Evolutionary conservation across 2,113 vertebrate species (phyloP).

Genomic region (Corydoras maculifer): DNA sequence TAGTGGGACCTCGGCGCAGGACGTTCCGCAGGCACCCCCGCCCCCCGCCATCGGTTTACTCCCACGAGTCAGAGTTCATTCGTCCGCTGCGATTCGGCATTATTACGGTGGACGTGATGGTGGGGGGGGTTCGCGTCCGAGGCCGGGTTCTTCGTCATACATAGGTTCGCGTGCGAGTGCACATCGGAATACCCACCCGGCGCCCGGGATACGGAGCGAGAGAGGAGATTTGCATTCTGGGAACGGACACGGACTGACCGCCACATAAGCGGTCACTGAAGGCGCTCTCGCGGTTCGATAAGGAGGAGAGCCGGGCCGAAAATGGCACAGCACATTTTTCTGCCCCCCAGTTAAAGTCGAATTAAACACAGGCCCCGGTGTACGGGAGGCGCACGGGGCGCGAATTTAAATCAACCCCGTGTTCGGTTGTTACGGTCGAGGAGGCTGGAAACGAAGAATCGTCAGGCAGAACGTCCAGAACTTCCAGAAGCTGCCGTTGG

Average conservation of each 20-base stretch:
- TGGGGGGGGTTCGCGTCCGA: slow-evolving; percentile 9
- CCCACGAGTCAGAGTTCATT: slow-evolving; percentile 38
- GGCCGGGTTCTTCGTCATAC: slow-evolving; percentile 9
- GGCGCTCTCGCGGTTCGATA: slow-evolving; percentile 25
- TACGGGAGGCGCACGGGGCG: slow-evolving; percentile 13
- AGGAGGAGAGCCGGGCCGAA: neutral
- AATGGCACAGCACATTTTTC: neutral
- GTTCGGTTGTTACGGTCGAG: slow-evolving; percentile 22
- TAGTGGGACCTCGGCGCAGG: neutral
- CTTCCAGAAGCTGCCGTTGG: neutral
- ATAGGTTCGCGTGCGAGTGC: neutral
- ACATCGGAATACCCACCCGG: slow-evolving; percentile 21
- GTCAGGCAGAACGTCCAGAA: no score
- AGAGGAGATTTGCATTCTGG: slow-evolving; percentile 17
- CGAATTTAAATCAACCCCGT: slow-evolving; percentile 34
- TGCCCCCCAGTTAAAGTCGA: slow-evolving; percentile 23
- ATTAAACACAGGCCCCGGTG: slow-evolving; percentile 31
- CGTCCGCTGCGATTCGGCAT: slow-evolving; percentile 32
- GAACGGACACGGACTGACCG: slow-evolving; percentile 23
- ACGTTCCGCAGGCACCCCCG: neutral
- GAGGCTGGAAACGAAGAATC: slow-evolving; percentile 30
- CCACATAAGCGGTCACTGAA: slow-evolving; percentile 16
- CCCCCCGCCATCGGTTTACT: slow-evolving; percentile 31
- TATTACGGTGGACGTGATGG: slow-evolving; percentile 9
- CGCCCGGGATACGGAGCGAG: neutral